phyloP scores from a whole-genome alignment of 2,888 invertebrate genomes.

The Parnassius orleans region DNA sequence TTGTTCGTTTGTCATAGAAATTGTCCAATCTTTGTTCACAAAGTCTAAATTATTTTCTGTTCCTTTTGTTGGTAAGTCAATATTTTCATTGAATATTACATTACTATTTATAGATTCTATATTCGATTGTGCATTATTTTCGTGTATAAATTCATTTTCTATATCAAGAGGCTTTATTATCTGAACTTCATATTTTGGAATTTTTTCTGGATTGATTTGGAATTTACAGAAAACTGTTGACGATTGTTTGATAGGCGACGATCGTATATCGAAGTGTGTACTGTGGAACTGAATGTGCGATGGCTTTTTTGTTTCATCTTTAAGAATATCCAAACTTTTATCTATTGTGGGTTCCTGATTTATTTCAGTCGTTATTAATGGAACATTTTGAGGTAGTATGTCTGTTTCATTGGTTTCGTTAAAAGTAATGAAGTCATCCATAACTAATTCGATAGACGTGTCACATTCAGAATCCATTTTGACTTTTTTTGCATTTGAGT shows the following conservation, averaged over 20 bases:
- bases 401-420: constrained; percentile 31
- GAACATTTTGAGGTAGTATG: constrained; percentile 24
- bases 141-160: constrained; percentile 22
- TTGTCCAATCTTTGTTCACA: constrained; percentile 37
- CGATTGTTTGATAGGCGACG: constrained; percentile 70
- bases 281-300: constrained; percentile 64
- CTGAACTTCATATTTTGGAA: constrained; percentile 61
- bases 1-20: constrained; percentile 50
- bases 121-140: constrained; percentile 31
- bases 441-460: constrained; percentile 48
- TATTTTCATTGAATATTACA: constrained; percentile 54
- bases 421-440: constrained; percentile 49
- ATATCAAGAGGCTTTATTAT: constrained; percentile 56
- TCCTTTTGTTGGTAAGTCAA: constrained; percentile 49
- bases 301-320: constrained; percentile 38
- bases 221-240: constrained; percentile 67
- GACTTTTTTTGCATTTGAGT: constrained; percentile 53
- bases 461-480: constrained; percentile 50
- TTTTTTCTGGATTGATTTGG: constrained; percentile 65
- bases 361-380: constrained; percentile 24
- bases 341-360: constrained; percentile 23
- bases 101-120: constrained; percentile 27
- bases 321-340: constrained; percentile 28
- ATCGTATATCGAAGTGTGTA: constrained; percentile 70
- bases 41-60: constrained; percentile 29